Base-by-base conservation (phyloP, 1,140 invertebrate species). In the Hyphantria cunea region DNA sequence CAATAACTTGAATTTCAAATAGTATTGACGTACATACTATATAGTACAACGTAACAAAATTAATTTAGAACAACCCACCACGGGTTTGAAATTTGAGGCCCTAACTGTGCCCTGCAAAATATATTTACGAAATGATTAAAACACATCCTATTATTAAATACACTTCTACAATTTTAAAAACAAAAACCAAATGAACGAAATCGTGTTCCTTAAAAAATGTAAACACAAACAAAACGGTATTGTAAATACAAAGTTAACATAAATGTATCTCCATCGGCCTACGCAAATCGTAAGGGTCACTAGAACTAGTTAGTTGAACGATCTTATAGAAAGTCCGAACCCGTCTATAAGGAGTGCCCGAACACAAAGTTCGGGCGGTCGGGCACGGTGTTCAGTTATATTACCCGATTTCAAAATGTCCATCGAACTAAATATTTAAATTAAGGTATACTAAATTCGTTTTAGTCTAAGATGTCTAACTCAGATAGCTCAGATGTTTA, bases 261-360 rank as follows among this genome's bases (percentile, higher is more conserved):
- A 13, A 12, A 13, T 44, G 13, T n/a, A 44, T 9, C 41, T 6
- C n/a, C n/a, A 44, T 9, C 41, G 9, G 41, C 41, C 41, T 44
- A 44, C 41, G 41, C 41, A 12, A 44, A 44, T 39, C 41, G 41
- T 44, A 44, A 44, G 41, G 41, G 10, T 44, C 41, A 44, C 41
- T 13, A 12, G 41, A 44, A 44, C 41, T 44, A 13, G 41, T 44
- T 44, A 13, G n/a, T 44, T 44, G n/a, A 13, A 44, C 41, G 41
- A n/a, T 44, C 12, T 44, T 44, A 44, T 44, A 44, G 41, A 44
- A 44, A 44, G 41, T 44, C 1, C 41, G 13, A 6, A n/a, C 41
- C 11, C 8, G 34, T 25, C 17, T 25, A 25, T 37, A 11, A 37
- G 34, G 34, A 37, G 34, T 37, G 34, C 17, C 34, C 34, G 34